A percentile compares a stretch with the other conserved stretches of the same genome.
phyloP scores from a whole-genome alignment of 2,113 vertebrate genomes.

The Pelecanus crispus region DNA sequence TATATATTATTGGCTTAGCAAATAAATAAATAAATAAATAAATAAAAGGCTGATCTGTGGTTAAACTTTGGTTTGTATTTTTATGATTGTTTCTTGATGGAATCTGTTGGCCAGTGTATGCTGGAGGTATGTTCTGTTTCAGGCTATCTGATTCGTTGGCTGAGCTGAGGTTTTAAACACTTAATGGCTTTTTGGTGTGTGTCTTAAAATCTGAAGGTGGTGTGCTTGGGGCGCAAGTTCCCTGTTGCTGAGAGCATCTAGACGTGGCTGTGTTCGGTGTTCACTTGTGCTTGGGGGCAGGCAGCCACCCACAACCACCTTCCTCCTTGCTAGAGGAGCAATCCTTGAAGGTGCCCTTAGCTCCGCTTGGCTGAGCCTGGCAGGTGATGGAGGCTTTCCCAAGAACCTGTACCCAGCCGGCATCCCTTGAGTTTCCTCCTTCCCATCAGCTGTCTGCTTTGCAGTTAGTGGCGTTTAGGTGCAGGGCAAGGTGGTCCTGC shows the following conservation, averaged over 20 bases:
- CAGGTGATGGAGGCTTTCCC: background rate
- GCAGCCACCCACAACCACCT: background rate
- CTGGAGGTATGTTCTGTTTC: background rate
- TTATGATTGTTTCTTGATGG: background rate
- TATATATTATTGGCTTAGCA: background rate
- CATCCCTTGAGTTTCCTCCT: background rate
- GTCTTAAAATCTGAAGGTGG: background rate
- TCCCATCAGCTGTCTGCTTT: background rate
- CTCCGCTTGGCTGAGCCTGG: rapidly evolving
- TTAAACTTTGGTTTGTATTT: background rate
- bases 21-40: no score
- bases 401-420: background rate
- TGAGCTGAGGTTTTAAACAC: background rate
- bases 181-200: background rate
- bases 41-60: background rate
- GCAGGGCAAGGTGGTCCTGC: background rate
- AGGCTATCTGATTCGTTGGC: background rate
- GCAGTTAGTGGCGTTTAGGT: no score
- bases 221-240: background rate
- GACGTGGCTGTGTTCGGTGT: background rate
- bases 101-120: background rate
- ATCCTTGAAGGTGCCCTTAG: background rate
- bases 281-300: rapidly evolving
- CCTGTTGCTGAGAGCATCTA: background rate
- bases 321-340: background rate